These are phyloP conservation scores for Didymodactylos carnosus DNA, from an alignment of 2,888 invertebrate genomes.

Conservation along the genomic window DNA sequence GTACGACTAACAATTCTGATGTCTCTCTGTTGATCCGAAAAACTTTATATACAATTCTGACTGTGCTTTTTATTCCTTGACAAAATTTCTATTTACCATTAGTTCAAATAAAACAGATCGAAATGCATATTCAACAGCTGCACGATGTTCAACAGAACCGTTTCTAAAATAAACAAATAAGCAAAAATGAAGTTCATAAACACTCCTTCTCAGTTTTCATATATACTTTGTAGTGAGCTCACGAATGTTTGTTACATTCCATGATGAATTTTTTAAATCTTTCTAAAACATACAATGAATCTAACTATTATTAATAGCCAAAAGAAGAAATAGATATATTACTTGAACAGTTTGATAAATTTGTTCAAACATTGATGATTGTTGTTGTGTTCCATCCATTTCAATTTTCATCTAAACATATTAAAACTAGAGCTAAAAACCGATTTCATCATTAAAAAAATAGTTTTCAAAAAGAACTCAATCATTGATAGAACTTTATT, in stretches of 20 bases:
- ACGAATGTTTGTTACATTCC: background rate
- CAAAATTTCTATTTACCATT: background rate
- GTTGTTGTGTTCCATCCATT: too few relatives aligned
- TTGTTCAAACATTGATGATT: background rate
- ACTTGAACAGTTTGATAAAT: background rate
- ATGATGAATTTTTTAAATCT: background rate
- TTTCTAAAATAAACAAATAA: background rate
- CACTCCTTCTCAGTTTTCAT: background rate
- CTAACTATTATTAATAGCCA: background rate
- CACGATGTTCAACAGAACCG: background rate
- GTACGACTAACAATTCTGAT: too few relatives aligned
- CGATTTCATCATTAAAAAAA: too few relatives aligned
- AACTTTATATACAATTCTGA: too few relatives aligned
- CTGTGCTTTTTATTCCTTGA: too few relatives aligned
- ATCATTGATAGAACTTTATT: too few relatives aligned
- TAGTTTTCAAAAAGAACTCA: too few relatives aligned
- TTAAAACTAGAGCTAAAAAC: too few relatives aligned
- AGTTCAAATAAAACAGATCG: background rate
- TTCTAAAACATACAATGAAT: background rate
- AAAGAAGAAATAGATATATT: background rate
- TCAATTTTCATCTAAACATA: too few relatives aligned
- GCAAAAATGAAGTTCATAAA: background rate
- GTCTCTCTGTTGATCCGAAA: too few relatives aligned
- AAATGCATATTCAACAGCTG: slow-evolving; percentile 12
- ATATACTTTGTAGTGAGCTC: background rate